Evolutionary conservation across 2,797 vertebrate genomes (phyloP).

Genomic region (Philypnodon macrostomus): DNA sequence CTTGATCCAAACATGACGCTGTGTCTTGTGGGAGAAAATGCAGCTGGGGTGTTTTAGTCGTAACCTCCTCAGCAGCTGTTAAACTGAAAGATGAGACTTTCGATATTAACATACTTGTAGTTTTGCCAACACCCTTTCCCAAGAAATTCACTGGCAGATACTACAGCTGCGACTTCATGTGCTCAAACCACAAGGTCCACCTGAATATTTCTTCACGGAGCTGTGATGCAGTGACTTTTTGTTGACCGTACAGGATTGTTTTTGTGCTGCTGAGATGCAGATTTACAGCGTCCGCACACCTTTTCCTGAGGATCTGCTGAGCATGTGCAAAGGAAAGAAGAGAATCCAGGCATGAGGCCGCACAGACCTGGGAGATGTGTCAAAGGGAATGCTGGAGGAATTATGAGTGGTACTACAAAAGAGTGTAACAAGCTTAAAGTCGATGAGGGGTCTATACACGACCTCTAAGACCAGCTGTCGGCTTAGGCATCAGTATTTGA

Average conservation of each 20-base stretch:
- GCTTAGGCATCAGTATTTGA: conserved; percentile 19
- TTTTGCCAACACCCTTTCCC: conserved; percentile 57
- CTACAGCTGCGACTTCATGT: conserved; percentile 28
- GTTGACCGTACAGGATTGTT: neutral
- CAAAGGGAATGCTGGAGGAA: conserved; percentile 38
- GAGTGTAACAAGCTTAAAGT: conserved; percentile 34
- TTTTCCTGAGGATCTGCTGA: conserved; percentile 9
- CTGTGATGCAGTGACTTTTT: neutral
- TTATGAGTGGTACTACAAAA: conserved; percentile 37
- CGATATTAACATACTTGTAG: conserved; percentile 53
- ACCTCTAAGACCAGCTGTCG: conserved; percentile 23
- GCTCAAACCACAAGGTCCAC: neutral
- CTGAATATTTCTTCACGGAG: conserved; percentile 6
- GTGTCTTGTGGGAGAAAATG: conserved; percentile 31
- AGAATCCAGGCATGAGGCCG: conserved; percentile 46
- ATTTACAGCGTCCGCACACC: neutral
- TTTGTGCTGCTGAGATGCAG: conserved; percentile 24
- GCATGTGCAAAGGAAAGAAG: conserved; percentile 23
- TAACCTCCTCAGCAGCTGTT: conserved; percentile 70
- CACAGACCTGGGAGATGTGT: conserved; percentile 39
- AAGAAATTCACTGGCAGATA: conserved; percentile 43
- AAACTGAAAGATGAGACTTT: conserved; percentile 67
- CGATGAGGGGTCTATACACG: conserved; percentile 23
- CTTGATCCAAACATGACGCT: conserved; percentile 14
- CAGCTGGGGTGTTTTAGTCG: conserved; percentile 46